Evolutionary conservation across 2,797 vertebrate species (phyloP).

Genomic region (Arctocebus calabarensis): DNA sequence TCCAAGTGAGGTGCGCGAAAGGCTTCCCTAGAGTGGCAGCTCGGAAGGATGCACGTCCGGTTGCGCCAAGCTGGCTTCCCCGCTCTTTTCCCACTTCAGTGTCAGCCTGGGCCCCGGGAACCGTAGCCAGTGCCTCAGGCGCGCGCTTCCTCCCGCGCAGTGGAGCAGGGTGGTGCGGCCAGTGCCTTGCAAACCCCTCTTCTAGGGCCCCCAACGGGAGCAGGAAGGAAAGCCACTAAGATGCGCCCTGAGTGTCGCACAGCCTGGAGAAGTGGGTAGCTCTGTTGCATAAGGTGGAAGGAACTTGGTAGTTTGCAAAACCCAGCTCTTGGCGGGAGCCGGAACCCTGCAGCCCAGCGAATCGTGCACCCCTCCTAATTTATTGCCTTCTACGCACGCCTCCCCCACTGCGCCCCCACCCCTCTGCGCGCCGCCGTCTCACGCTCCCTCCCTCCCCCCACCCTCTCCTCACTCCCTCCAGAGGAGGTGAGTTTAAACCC

Average conservation of each 20-base stretch:
- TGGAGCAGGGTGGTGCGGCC: neutral
- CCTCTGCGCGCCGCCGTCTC: slow-evolving; percentile 74
- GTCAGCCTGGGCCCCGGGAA: slow-evolving; percentile 31
- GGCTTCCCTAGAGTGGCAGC: slow-evolving; percentile 41
- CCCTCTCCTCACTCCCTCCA: slow-evolving; percentile 74
- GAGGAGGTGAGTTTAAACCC: slow-evolving; percentile 84
- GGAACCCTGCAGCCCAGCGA: neutral
- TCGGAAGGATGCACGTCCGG: slow-evolving; percentile 62
- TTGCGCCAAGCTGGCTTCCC: slow-evolving; percentile 68
- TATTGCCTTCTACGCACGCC: slow-evolving; percentile 33
- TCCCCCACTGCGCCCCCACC: slow-evolving; percentile 77
- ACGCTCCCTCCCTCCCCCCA: slow-evolving; percentile 59
- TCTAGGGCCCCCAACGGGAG: slow-evolving; percentile 75
- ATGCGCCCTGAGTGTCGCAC: slow-evolving; percentile 68
- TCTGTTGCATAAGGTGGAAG: slow-evolving; percentile 79
- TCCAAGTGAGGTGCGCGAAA: slow-evolving; percentile 67
- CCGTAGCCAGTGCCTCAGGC: slow-evolving; percentile 47
- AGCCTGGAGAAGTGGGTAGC: slow-evolving; percentile 70
- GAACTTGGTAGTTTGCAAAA: slow-evolving; percentile 81
- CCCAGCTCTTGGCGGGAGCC: slow-evolving; percentile 56
- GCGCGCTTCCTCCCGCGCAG: slow-evolving; percentile 50
- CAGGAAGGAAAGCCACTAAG: slow-evolving; percentile 67
- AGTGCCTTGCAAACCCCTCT: slow-evolving; percentile 67
- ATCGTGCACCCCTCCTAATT: neutral
- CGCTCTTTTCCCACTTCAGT: slow-evolving; percentile 32